Evolutionary conservation across 2,888 invertebrate species (phyloP).

Genomic region (Drosophila cognata): DNA sequence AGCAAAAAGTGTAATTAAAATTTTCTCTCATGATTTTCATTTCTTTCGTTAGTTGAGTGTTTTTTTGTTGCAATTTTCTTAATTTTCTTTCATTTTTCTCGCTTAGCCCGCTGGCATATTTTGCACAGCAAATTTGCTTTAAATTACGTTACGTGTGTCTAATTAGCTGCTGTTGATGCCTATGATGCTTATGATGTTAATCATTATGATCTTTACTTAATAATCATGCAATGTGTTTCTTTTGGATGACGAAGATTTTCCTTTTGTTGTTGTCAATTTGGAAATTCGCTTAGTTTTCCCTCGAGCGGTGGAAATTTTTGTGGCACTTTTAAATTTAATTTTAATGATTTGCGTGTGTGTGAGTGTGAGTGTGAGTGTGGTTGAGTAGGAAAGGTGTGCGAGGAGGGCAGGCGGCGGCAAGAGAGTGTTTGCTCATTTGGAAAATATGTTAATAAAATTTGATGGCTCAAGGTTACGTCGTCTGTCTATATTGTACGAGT

Average conservation of each 20-base stretch:
- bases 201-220: slow-evolving; percentile 27
- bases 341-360: slow-evolving; percentile 15
- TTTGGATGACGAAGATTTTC: slow-evolving; percentile 19
- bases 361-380: neutral
- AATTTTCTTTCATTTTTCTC: slow-evolving; percentile 20
- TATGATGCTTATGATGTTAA: slow-evolving; percentile 28
- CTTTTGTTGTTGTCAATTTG: slow-evolving; percentile 48
- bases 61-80: slow-evolving; percentile 22
- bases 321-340: slow-evolving; percentile 30
- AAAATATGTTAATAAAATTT: slow-evolving; percentile 66
- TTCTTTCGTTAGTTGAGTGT: slow-evolving; percentile 12
- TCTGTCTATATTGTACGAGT: slow-evolving; percentile 17
- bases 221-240: slow-evolving; percentile 6
- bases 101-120: slow-evolving; percentile 32
- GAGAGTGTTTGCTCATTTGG: slow-evolving; percentile 42
- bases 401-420: slow-evolving; percentile 1
- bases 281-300: slow-evolving; percentile 32
- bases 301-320: slow-evolving; percentile 16
- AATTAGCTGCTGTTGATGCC: slow-evolving; percentile 58
- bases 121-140: slow-evolving; percentile 44
- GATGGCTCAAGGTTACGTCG: slow-evolving; percentile 59
- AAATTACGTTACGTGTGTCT: slow-evolving; percentile 53
- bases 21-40: slow-evolving; percentile 24
- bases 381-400: neutral
- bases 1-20: slow-evolving; percentile 67